These are phyloP conservation scores for Drosophila teissieri DNA, from an alignment of 1,140 invertebrate species.

Conservation along the genomic window DNA sequence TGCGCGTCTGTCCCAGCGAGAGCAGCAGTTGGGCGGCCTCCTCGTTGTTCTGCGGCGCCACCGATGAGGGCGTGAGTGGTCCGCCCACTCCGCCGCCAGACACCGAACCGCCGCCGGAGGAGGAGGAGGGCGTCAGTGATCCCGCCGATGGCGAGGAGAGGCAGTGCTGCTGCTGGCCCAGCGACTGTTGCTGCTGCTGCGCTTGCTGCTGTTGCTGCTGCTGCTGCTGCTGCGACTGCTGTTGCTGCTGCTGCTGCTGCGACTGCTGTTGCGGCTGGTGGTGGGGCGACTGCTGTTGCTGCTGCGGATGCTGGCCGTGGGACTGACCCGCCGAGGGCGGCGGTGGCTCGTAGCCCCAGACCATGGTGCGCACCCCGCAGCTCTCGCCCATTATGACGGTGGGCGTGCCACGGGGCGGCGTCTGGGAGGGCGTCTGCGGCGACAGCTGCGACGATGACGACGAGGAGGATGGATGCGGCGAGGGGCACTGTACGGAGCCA, in stretches of 20 bases:
- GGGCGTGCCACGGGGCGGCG: conserved; percentile 89
- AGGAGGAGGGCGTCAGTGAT: conserved; percentile 75
- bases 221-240: conserved; percentile 65
- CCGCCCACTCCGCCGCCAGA: conserved; percentile 6
- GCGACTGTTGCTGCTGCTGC: conserved; percentile 76
- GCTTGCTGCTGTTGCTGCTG: conserved; percentile 68
- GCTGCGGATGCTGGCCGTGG: conserved; percentile 34
- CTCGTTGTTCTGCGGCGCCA: conserved; percentile 87
- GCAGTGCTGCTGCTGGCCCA: conserved; percentile 66
- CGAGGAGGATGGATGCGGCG: conserved; percentile 84
- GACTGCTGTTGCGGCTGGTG: conserved; percentile 52
- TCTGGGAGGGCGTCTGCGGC: conserved; percentile 87
- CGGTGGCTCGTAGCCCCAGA: conserved; percentile 88
- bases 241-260: conserved; percentile 58
- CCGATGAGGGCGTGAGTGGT: conserved; percentile 21
- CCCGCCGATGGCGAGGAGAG: conserved; percentile 76
- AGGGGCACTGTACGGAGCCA: conserved; percentile 64
- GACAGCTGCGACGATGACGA: conserved; percentile 84
- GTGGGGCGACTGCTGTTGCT: conserved; percentile 52
- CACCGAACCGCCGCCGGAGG: conserved; percentile 77
- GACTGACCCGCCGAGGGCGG: conserved; percentile 53
- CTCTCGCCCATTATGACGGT: conserved; percentile 96
- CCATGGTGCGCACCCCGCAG: conserved; percentile 95
- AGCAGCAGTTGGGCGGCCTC: conserved; percentile 92
- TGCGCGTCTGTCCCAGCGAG: conserved; percentile 89